These are phyloP conservation scores for Danaus chrysippus DNA, from an alignment of 2,888 invertebrate species.

Conservation along the genomic window DNA sequence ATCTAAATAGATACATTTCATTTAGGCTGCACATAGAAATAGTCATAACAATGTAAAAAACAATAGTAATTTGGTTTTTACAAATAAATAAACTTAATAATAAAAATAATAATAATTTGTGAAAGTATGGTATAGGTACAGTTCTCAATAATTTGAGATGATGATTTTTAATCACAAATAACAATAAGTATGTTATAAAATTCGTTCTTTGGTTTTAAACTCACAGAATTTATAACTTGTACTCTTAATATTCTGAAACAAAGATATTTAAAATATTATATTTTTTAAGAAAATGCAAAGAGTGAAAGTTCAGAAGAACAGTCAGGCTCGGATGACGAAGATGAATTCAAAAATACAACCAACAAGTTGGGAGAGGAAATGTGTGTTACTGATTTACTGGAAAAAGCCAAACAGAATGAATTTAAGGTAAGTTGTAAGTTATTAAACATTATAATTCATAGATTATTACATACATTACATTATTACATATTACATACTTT, in stretches of 20 bases:
- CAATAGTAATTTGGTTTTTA: too few relatives aligned
- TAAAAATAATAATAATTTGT: too few relatives aligned
- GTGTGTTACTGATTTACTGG: slow-evolving; percentile 61
- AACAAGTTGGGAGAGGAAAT: slow-evolving; percentile 61
- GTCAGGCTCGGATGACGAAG: slow-evolving; percentile 65
- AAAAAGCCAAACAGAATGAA: slow-evolving; percentile 63
- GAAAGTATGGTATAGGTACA: too few relatives aligned
- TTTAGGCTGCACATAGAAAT: neutral
- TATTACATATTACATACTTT: too few relatives aligned
- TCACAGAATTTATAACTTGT: neutral
- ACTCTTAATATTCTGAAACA: slow-evolving; percentile 12
- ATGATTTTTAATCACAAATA: too few relatives aligned
- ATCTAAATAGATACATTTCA: neutral
- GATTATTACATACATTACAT: neutral
- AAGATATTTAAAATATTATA: slow-evolving; percentile 8
- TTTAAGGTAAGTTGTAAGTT: slow-evolving; percentile 57
- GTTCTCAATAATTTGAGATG: too few relatives aligned
- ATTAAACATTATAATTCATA: neutral
- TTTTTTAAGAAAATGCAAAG: slow-evolving; percentile 48
- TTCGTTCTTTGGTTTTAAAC: neutral
- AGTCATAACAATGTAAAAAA: too few relatives aligned
- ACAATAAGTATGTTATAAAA: neutral
- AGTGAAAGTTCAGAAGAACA: slow-evolving; percentile 60
- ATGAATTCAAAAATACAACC: slow-evolving; percentile 53
- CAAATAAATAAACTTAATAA: too few relatives aligned